A percentile compares a stretch with the other conserved stretches of the same genome.
These are phyloP conservation scores for Sepiola atlantica DNA, from an alignment of 2,888 invertebrate genomes.

Conservation along the genomic window DNA sequence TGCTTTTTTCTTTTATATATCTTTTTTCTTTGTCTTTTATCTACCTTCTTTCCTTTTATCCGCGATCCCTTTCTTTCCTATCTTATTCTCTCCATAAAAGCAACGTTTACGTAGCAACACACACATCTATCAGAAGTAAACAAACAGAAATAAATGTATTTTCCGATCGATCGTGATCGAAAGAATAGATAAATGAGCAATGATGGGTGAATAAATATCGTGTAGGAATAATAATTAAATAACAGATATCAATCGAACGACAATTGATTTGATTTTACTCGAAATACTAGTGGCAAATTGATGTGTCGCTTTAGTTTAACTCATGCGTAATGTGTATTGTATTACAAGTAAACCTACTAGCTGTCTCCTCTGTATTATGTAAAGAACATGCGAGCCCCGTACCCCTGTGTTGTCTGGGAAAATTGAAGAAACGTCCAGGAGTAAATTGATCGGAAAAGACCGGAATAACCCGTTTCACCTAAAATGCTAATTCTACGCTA, in stretches of 20 bases:
- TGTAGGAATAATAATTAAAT: background rate
- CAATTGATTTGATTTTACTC: background rate
- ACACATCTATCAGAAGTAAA: background rate
- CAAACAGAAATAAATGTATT: background rate
- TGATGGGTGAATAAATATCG: background rate
- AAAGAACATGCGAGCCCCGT: too few species aligned
- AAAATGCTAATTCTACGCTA: too few species aligned
- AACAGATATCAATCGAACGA: background rate
- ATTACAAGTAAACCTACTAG: too few species aligned
- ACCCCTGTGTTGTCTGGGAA: too few species aligned
- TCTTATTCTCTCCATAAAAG: background rate
- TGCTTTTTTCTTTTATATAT: background rate
- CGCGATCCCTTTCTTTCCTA: background rate
- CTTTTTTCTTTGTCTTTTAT: background rate
- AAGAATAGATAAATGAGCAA: background rate
- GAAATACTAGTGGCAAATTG: background rate
- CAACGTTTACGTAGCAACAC: background rate
- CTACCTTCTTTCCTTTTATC: background rate
- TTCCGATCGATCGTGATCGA: background rate
- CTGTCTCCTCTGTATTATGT: too few species aligned
- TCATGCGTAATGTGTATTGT: too few species aligned
- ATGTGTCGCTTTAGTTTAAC: background rate
- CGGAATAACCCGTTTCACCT: too few species aligned
- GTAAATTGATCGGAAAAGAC: too few species aligned
- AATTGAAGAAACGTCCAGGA: too few species aligned